Conservation (phyloP, 2,797 vertebrate species). For the Lindbergichthys nudifrons region DNA sequence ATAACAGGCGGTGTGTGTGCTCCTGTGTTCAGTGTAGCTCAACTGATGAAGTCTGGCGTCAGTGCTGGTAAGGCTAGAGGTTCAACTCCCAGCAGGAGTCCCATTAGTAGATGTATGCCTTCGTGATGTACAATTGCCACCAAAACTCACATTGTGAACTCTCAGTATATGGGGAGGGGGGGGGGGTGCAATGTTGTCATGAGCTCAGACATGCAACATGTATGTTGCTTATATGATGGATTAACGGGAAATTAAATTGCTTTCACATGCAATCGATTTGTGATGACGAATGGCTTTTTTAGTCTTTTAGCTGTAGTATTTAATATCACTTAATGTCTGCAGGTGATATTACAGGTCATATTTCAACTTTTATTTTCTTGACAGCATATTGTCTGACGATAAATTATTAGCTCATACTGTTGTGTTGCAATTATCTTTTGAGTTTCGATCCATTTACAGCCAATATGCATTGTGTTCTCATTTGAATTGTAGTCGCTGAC, state of each 20-base stretch:
- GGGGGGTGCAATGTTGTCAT: constrained; percentile 9
- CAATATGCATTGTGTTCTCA: constrained; percentile 49
- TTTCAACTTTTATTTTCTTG: constrained; percentile 35
- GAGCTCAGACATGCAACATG: background rate
- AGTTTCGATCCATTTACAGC: constrained; percentile 46
- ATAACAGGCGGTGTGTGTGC: constrained; percentile 8
- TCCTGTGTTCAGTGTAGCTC: constrained; percentile 18
- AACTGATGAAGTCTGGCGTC: constrained; percentile 17
- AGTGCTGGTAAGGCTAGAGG: constrained; percentile 15
- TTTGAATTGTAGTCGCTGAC: constrained; percentile 66
- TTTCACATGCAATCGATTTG: constrained; percentile 23
- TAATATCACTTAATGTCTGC: constrained; percentile 37
- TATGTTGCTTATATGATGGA: constrained; percentile 17
- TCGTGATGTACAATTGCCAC: constrained; percentile 6
- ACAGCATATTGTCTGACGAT: constrained; percentile 35
- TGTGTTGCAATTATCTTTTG: constrained; percentile 32
- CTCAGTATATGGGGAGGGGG: background rate
- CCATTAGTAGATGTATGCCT: constrained; percentile 18
- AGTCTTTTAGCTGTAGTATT: background rate
- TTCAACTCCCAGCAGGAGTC: constrained; percentile 28
- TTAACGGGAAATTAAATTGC: constrained; percentile 10
- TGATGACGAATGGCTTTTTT: background rate
- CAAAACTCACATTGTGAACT: constrained; percentile 5
- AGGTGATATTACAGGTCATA: constrained; percentile 38
- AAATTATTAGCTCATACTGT: constrained; percentile 35